phyloP scores from a whole-genome alignment of 1,140 invertebrate species.

The Drosophila pectinifera region DNA sequence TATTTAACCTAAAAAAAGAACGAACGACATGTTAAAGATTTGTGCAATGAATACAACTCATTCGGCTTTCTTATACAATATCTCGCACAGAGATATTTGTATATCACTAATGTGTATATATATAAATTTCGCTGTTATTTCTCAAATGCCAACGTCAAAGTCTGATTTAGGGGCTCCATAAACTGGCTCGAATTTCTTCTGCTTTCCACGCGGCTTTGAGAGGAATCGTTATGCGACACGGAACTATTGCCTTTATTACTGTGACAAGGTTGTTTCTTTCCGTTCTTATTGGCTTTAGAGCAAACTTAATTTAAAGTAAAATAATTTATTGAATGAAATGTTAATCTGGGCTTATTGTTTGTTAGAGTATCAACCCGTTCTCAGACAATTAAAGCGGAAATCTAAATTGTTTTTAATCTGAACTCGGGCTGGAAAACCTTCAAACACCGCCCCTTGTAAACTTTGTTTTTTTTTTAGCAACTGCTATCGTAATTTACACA shows the following conservation, averaged over 20 bases:
- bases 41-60: constrained; percentile 52
- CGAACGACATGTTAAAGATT: constrained; percentile 68
- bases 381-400: not conserved
- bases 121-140: constrained; percentile 15
- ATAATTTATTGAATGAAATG: not conserved
- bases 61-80: constrained; percentile 53
- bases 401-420: not conserved
- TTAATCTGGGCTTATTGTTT: not conserved
- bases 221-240: constrained; percentile 14
- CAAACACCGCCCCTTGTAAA: not conserved
- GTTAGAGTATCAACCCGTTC: not conserved
- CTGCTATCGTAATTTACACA: constrained; percentile 52
- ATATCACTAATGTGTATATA: constrained; percentile 1
- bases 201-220: constrained; percentile 11
- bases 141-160: constrained; percentile 32
- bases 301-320: constrained; percentile 6
- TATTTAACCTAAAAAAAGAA: constrained; percentile 60
- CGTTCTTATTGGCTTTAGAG: too few relatives aligned
- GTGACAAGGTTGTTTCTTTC: too few relatives aligned
- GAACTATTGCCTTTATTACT: too few relatives aligned
- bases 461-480: constrained; percentile 17
- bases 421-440: not conserved
- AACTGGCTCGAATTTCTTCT: constrained; percentile 21
- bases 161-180: constrained; percentile 41
- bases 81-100: constrained; percentile 2